Percentiles rank a stretch among this genome's conserved stretches.
Conservation (phyloP, 2,797 vertebrate species). For the Siniperca obscura region DNA sequence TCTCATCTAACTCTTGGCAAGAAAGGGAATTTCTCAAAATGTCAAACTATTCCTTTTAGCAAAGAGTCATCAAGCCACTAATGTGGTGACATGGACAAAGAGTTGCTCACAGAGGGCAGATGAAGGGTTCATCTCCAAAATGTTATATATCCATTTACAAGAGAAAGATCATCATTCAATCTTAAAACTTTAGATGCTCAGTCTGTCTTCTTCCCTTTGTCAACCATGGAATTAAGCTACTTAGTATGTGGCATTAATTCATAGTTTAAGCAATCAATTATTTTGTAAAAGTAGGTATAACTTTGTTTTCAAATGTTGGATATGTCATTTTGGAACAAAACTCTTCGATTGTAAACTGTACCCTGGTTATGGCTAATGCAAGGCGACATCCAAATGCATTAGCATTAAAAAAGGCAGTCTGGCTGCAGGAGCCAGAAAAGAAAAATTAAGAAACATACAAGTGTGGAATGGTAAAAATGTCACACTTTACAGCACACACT, state of each 20-base stretch:
- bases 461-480: conserved; percentile 81
- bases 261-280: conserved; percentile 16
- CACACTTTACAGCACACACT: conserved; percentile 64
- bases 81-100: conserved; percentile 43
- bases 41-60: conserved; percentile 44
- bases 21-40: conserved; percentile 38
- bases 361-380: conserved; percentile 74
- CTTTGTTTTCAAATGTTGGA: conserved; percentile 48
- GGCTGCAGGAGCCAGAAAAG: conserved; percentile 78
- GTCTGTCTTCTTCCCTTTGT: conserved; percentile 11
- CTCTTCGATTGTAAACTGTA: conserved; percentile 78
- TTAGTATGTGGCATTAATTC: conserved; percentile 7
- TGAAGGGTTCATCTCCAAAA: conserved; percentile 72
- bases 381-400: conserved; percentile 77
- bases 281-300: conserved; percentile 28
- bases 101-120: conserved; percentile 50
- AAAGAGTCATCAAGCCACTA: conserved; percentile 36
- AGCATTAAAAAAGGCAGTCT: conserved; percentile 84
- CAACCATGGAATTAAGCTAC: conserved; percentile 14
- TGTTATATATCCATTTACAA: conserved; percentile 51
- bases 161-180: conserved; percentile 27
- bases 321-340: conserved; percentile 75
- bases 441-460: conserved; percentile 68
- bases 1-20: conserved; percentile 2
- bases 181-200: not conserved